Evolutionary conservation across 2,888 invertebrate species (phyloP).

Genomic region (Agapostemon virescens): DNA sequence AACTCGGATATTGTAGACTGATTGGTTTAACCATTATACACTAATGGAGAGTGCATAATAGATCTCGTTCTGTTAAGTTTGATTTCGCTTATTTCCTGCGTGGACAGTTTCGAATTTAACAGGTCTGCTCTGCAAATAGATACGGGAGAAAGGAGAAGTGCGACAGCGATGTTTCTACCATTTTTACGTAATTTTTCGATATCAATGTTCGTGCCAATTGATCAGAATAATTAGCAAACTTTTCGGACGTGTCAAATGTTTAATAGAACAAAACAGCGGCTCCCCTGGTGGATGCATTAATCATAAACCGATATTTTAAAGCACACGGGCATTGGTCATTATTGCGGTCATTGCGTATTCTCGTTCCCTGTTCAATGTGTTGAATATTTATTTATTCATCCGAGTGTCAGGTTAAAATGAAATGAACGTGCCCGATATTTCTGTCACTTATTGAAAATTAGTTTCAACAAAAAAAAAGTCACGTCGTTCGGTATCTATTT

Average conservation of each 20-base stretch:
- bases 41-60: slow-evolving; percentile 10
- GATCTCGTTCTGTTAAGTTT: background rate
- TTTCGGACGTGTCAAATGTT: background rate
- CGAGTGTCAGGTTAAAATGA: background rate
- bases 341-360: background rate
- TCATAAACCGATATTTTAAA: background rate
- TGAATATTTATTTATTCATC: slow-evolving; percentile 1
- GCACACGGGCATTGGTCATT: background rate
- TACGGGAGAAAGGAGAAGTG: background rate
- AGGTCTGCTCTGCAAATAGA: background rate
- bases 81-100: background rate
- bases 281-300: background rate
- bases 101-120: background rate
- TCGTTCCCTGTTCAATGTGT: background rate
- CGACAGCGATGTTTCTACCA: no score
- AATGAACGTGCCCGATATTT: background rate
- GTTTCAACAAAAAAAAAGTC: no score
- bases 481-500: background rate
- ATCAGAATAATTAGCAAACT: background rate
- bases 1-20: slow-evolving; percentile 8
- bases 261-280: background rate
- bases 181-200: background rate
- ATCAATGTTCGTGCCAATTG: background rate
- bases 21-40: slow-evolving; percentile 12
- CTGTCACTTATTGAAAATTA: background rate